Evolutionary conservation across 2,888 invertebrate species (phyloP).

Genomic region (Pterostichus madidus): DNA sequence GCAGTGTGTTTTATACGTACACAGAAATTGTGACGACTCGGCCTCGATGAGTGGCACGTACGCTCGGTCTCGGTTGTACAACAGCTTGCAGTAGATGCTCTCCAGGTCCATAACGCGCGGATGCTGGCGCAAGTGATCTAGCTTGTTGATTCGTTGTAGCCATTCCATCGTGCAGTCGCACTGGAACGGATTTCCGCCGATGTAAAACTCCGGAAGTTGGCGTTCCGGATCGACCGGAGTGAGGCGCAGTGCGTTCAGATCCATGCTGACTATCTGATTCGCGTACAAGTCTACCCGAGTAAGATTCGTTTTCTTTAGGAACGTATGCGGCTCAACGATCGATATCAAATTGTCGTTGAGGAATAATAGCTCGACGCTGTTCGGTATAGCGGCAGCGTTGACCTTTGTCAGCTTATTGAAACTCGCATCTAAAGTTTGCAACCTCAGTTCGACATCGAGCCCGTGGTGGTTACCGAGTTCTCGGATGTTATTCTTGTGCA

Average conservation of each 20-base stretch:
- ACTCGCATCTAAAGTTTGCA: constrained; percentile 93
- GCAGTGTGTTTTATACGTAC: constrained; percentile 95
- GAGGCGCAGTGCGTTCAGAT: constrained; percentile 91
- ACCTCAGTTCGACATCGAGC: constrained; percentile 84
- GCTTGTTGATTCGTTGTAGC: constrained; percentile 93
- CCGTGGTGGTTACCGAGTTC: constrained; percentile 88
- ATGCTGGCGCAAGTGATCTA: constrained; percentile 90
- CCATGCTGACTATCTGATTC: constrained; percentile 94
- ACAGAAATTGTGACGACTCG: constrained; percentile 93
- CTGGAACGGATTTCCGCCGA: constrained; percentile 95
- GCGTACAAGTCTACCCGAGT: constrained; percentile 95
- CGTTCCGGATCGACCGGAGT: constrained; percentile 88
- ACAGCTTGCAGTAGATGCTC: constrained; percentile 92
- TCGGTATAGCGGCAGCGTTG: constrained; percentile 87
- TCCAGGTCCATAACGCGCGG: constrained; percentile 95
- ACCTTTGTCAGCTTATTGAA: constrained; percentile 92
- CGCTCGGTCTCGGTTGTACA: constrained; percentile 90
- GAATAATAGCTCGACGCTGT: constrained; percentile 91
- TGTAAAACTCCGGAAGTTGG: constrained; percentile 92
- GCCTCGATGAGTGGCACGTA: constrained; percentile 93
- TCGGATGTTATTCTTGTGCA: constrained; percentile 91
- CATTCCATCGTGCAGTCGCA: constrained; percentile 98
- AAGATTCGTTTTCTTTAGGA: constrained; percentile 92
- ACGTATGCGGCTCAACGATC: constrained; percentile 92
- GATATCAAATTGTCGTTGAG: constrained; percentile 93